Evolutionary conservation across 2,888 invertebrate genomes (phyloP).

Genomic region (Acronicta alni): DNA sequence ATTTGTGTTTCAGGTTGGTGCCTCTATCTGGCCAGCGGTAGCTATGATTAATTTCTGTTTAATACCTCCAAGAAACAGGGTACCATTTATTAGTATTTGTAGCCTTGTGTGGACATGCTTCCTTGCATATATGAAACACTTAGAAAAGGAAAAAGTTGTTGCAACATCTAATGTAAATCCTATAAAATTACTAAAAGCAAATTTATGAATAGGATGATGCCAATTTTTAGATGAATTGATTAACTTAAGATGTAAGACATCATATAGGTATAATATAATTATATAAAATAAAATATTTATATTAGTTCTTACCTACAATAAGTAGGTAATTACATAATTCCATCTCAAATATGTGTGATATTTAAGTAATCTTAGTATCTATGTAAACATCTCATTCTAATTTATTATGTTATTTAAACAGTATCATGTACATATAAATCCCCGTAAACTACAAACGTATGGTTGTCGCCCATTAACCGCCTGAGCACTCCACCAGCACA

Average conservation of each 20-base stretch:
- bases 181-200: conserved; percentile 62
- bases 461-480: no score
- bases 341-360: conserved; percentile 53
- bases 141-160: conserved; percentile 76
- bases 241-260: conserved; percentile 14
- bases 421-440: conserved; percentile 20
- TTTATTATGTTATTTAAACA: conserved; percentile 9
- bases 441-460: no score
- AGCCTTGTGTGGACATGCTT: conserved; percentile 94
- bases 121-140: conserved; percentile 94
- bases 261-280: background rate
- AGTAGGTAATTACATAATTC: conserved; percentile 22
- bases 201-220: conserved; percentile 50
- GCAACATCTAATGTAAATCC: conserved; percentile 59
- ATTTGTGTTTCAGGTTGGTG: conserved; percentile 89
- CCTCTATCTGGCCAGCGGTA: conserved; percentile 92
- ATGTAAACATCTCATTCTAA: conserved; percentile 27
- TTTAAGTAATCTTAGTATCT: conserved; percentile 27
- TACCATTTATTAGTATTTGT: conserved; percentile 93
- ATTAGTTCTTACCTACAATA: conserved; percentile 21
- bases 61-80: conserved; percentile 93
- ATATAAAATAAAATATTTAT: conserved; percentile 22
- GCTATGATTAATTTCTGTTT: conserved; percentile 93
- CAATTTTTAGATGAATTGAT: conserved; percentile 28
- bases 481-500: no score